These are phyloP conservation scores for Drosophila borborema DNA, from an alignment of 2,888 invertebrate genomes.

Conservation along the genomic window DNA sequence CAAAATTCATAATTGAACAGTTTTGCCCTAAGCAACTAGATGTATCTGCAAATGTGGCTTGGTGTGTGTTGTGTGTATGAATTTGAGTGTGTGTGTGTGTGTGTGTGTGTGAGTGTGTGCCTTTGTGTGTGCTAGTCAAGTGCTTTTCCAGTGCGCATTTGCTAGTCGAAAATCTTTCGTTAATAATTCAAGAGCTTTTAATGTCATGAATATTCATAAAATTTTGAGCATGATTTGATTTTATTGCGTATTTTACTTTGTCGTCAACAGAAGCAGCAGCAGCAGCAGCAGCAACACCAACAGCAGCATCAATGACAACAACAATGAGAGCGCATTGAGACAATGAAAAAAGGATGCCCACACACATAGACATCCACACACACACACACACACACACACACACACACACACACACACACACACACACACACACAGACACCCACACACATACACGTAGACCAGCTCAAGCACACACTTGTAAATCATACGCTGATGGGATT, in stretches of 20 bases:
- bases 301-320: constrained; percentile 25
- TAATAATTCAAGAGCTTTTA: constrained; percentile 81
- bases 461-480: constrained; percentile 26
- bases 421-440: not conserved
- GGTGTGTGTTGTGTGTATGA: constrained; percentile 29
- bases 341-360: constrained; percentile 24
- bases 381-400: not conserved
- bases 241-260: constrained; percentile 73
- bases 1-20: constrained; percentile 80
- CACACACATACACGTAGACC: not conserved
- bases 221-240: constrained; percentile 79
- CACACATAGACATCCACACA: no score
- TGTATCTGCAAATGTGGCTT: constrained; percentile 25
- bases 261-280: constrained; percentile 33
- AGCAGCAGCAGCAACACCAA: constrained; percentile 11
- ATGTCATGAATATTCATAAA: constrained; percentile 80
- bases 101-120: no score
- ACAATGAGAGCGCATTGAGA: constrained; percentile 3
- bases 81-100: constrained; percentile 24
- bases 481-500: constrained; percentile 37
- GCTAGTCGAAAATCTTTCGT: constrained; percentile 76
- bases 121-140: constrained; percentile 61
- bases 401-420: not conserved
- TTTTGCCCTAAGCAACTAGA: constrained; percentile 38
- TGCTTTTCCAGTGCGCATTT: constrained; percentile 70